These are phyloP conservation scores for Drosophila biarmipes DNA, from an alignment of 1,140 invertebrate genomes.

Conservation along the genomic window DNA sequence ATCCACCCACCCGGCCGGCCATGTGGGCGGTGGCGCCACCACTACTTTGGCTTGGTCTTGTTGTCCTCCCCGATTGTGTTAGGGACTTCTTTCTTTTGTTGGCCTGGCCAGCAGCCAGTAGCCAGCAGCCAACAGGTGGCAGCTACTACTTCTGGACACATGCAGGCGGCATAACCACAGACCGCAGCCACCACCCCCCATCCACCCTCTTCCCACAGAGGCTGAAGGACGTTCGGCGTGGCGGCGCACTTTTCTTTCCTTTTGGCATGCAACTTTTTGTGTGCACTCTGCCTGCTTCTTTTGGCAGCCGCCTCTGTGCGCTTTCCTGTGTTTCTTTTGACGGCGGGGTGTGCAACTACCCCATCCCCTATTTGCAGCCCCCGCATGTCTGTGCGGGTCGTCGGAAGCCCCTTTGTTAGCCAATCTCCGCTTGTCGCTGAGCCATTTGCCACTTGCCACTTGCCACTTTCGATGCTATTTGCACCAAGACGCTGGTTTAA, in stretches of 20 bases:
- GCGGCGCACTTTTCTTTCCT: conserved; percentile 48
- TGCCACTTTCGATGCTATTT: no score
- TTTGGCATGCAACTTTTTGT: conserved; percentile 55
- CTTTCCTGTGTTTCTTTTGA: conserved; percentile 47
- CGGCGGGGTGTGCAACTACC: neutral
- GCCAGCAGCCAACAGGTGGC: conserved; percentile 60
- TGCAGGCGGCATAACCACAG: conserved; percentile 32
- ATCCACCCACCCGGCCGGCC: no score
- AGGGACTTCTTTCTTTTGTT: conserved; percentile 68
- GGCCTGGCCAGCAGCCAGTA: conserved; percentile 2
- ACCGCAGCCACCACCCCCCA: conserved; percentile 10
- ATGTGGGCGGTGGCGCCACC: neutral
- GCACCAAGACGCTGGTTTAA: neutral
- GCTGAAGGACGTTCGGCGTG: conserved; percentile 65
- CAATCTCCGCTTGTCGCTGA: neutral
- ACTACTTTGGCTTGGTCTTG: conserved; percentile 53
- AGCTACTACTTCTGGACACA: conserved; percentile 59
- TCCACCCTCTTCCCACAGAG: conserved; percentile 24
- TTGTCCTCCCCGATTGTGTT: conserved; percentile 44
- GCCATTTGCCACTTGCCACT: neutral
- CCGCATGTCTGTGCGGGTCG: neutral
- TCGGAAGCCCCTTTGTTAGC: neutral
- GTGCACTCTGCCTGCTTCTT: conserved; percentile 32
- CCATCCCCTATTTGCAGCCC: neutral
- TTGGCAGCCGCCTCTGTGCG: conserved; percentile 33